phyloP scores from a whole-genome alignment of 2,797 vertebrate genomes.

The Coluber constrictor region DNA sequence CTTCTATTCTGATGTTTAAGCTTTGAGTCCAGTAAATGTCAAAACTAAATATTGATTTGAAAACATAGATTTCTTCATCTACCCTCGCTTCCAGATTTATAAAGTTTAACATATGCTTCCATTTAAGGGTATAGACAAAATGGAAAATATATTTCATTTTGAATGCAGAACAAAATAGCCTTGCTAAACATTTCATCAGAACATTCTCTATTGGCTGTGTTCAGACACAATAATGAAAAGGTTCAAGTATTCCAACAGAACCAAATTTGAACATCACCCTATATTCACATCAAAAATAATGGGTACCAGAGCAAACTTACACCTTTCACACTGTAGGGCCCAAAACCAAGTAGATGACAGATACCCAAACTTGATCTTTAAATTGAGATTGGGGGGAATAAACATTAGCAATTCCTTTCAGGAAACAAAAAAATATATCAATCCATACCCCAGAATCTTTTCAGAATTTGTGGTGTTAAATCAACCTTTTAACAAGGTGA shows the following conservation, averaged over 20 bases:
- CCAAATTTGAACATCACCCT: not conserved
- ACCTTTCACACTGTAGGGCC: not conserved
- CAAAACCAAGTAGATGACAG: not conserved
- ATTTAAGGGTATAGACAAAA: not conserved
- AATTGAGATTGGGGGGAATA: not conserved
- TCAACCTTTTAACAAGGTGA: not conserved
- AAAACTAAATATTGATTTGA: conserved; percentile 39
- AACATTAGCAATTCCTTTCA: not conserved
- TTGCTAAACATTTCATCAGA: not conserved
- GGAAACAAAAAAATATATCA: not conserved
- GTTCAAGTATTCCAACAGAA: conserved; percentile 8
- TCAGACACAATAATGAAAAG: not conserved
- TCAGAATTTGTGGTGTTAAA: not conserved
- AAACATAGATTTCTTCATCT: not conserved
- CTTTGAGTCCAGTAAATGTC: conserved; percentile 23
- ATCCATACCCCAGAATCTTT: not conserved
- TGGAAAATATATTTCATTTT: not conserved
- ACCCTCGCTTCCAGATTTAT: not conserved
- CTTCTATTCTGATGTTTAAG: conserved; percentile 32
- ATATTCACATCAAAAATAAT: not conserved
- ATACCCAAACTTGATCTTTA: not conserved
- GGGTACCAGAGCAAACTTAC: not conserved
- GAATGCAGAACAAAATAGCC: not conserved
- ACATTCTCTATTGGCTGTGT: not conserved
- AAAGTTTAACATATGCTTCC: not conserved